A percentile compares a stretch with the other conserved stretches of the same genome.
Evolutionary conservation across 1,140 invertebrate genomes (phyloP).

Genomic region (Stenopsyche tienmushanensis): DNA sequence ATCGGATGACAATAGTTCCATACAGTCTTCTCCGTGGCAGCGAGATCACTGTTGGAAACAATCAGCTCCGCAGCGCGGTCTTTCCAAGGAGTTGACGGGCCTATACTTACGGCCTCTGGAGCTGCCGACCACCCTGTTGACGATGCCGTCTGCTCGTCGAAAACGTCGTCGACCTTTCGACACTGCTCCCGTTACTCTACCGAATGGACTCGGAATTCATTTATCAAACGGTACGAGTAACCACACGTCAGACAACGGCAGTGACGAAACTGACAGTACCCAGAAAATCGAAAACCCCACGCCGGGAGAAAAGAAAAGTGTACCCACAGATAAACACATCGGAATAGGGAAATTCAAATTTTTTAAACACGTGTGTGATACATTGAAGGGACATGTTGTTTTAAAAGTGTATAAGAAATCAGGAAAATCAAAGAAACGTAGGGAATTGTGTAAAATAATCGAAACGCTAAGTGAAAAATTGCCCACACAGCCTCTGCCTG

Average conservation of each 20-base stretch:
- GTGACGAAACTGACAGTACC: conserved; percentile 49
- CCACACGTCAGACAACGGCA: conserved; percentile 38
- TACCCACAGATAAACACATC: conserved; percentile 47
- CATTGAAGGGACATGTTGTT: conserved; percentile 54
- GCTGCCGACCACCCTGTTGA: conserved; percentile 51
- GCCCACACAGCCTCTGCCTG: conserved; percentile 49
- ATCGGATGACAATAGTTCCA: conserved; percentile 85
- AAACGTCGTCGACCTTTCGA: conserved; percentile 64
- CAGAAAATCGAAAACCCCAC: conserved; percentile 37
- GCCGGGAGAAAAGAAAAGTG: conserved; percentile 40
- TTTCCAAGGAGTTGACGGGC: conserved; percentile 72
- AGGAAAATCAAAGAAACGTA: conserved; percentile 46
- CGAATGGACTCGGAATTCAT: conserved; percentile 37
- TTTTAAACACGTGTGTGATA: conserved; percentile 54
- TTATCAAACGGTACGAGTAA: conserved; percentile 46
- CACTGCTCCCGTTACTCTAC: conserved; percentile 44
- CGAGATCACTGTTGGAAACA: conserved; percentile 87
- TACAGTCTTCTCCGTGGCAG: conserved; percentile 86
- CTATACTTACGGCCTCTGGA: conserved; percentile 65
- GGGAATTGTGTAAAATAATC: conserved; percentile 50
- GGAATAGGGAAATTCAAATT: conserved; percentile 54
- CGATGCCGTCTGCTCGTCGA: conserved; percentile 48
- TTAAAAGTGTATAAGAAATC: conserved; percentile 55
- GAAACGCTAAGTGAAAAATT: conserved; percentile 54
- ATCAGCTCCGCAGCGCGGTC: conserved; percentile 66